These are phyloP conservation scores for Acanthosepion lycidas DNA, from an alignment of 2,888 invertebrate genomes.

Conservation along the genomic window DNA sequence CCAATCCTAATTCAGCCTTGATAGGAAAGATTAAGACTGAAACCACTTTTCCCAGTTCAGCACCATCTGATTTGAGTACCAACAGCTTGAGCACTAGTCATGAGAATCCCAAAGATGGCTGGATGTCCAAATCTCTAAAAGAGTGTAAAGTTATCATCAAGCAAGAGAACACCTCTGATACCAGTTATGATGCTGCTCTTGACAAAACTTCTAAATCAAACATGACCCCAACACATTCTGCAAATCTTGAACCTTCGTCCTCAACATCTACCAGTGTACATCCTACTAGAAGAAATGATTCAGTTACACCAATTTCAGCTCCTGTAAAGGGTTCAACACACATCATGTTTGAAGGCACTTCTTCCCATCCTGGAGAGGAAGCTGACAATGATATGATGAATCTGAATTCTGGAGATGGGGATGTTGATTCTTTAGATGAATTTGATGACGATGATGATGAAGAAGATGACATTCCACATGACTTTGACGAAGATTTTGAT, in stretches of 20 bases:
- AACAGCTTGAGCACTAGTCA: not conserved
- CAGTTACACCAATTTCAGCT: not conserved
- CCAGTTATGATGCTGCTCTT: conserved; percentile 23
- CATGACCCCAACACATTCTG: not conserved
- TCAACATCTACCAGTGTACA: not conserved
- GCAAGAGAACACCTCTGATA: conserved; percentile 7
- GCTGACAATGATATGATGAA: not conserved
- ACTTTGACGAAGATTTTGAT: conserved; percentile 46
- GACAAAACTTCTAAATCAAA: not conserved
- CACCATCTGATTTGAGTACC: not conserved
- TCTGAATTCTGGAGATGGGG: not conserved
- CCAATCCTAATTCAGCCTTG: not conserved
- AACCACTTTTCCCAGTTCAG: not conserved
- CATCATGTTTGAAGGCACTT: not conserved
- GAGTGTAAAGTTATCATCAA: conserved; percentile 1
- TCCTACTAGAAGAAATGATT: not conserved
- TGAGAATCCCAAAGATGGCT: not conserved
- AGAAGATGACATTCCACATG: not conserved
- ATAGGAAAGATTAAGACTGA: not conserved
- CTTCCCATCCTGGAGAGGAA: not conserved
- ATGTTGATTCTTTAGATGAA: conserved; percentile 45
- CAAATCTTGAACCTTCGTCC: not conserved
- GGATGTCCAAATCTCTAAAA: conserved; percentile 36
- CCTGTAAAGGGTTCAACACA: not conserved
- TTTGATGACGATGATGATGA: conserved; percentile 41